Evolutionary conservation across 2,113 vertebrate genomes (phyloP).

Genomic region (Pseudolaguvia tuberculata): DNA sequence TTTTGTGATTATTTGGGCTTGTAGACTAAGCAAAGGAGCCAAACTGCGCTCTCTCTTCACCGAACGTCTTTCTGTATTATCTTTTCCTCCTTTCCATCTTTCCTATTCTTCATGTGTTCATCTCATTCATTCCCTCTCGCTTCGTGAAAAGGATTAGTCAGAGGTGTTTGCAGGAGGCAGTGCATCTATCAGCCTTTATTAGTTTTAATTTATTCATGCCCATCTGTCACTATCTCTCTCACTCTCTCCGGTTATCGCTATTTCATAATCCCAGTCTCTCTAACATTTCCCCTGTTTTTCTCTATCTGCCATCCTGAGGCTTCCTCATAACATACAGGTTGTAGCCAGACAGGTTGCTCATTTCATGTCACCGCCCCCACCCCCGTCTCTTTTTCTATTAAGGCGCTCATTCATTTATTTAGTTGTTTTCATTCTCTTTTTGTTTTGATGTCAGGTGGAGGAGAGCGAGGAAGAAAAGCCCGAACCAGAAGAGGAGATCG

Average conservation of each 20-base stretch:
- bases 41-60: conserved; percentile 27
- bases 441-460: conserved; percentile 31
- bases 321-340: background rate
- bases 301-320: background rate
- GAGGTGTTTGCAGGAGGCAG: conserved; percentile 67
- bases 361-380: background rate
- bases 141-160: conserved; percentile 65
- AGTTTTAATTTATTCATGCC: conserved; percentile 72
- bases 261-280: conserved; percentile 35
- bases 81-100: conserved; percentile 34
- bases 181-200: conserved; percentile 68
- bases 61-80: conserved; percentile 37
- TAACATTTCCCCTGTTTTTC: conserved; percentile 8
- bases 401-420: background rate
- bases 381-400: conserved; percentile 5
- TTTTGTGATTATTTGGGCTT: conserved; percentile 42
- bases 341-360: background rate
- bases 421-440: conserved; percentile 6
- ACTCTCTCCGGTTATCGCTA: conserved; percentile 37
- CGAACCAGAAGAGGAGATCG: conserved; percentile 30
- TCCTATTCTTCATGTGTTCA: conserved; percentile 4
- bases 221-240: conserved; percentile 58
- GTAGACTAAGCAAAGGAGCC: conserved; percentile 47
- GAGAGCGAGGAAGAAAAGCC: conserved; percentile 40
- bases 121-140: conserved; percentile 31